Evolutionary conservation across 2,797 vertebrate genomes (phyloP), one percentile per base, ranked within the genome.

Genomic region (Loris lydekkerianus): DNA sequence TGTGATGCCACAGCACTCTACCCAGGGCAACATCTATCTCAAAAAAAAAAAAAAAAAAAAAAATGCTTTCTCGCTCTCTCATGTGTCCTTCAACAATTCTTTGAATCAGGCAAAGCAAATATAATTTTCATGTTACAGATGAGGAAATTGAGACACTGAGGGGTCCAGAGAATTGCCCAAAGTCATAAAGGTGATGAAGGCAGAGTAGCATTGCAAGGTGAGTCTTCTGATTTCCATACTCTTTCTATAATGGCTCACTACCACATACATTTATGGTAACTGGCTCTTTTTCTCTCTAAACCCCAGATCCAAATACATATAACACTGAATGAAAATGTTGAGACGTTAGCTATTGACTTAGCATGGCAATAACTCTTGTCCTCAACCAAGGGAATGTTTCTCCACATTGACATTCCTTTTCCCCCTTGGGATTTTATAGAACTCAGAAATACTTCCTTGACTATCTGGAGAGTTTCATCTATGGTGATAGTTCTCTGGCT

Each of bases 81-180:
- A 34, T 72, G 21, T 83, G 84, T 93, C 31, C 49, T 31, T 58
- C 43, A 90, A 90, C 3, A 78, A 63, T 34, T 40, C 21, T 80
- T 84, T 72, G 53, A 91, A 89, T 86, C 7, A 46, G 43, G 31
- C 15, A 83, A 92, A 65, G 20, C 4, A 56, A 56, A 89, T 31
- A 72, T 40, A 60, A 25, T 58, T 84, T 77, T 77, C 37, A 83
- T 63, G 75, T 86, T 88, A 93, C 14, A 37, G 15, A 67, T 27
- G 37, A 91, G 40, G 31, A 94, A 84, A 93, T 15, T 27, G 60
- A 93, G 80, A 63, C 25, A 53, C 31, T 43, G 23, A 91, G 61
- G 91, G 46, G 27, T 40, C 73, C 67, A 80, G 34, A 78, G 14
- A 93, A 84, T 34, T 85, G 3, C 3, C 75, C 46, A 34, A 80